A percentile compares a stretch with the other conserved stretches of the same genome.
Conservation (phyloP, 30 jellyfish, hydroid and myxozoan genomes). For the Hydractinia symbiolongicarpus region DNA sequence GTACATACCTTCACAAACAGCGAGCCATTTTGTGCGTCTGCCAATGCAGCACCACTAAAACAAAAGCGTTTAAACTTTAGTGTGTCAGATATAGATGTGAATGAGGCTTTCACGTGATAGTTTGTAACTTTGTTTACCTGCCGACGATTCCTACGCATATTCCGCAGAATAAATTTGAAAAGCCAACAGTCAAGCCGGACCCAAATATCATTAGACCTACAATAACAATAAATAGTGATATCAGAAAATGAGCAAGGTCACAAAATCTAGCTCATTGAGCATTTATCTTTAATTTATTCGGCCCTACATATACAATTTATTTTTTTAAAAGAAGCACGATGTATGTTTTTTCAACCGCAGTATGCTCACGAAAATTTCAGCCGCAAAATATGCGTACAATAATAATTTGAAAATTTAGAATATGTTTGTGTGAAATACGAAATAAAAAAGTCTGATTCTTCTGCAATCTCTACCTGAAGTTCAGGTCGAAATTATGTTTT, state of each 20-base stretch:
- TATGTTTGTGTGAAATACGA: no score
- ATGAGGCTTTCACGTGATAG: neutral
- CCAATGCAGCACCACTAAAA: slow-evolving; percentile 99
- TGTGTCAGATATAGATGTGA: neutral
- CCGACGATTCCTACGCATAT: slow-evolving; percentile 98
- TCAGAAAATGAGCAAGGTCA: neutral
- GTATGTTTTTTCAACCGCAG: no score
- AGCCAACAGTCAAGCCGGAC: slow-evolving; percentile 97
- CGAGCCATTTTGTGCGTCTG: slow-evolving; percentile 98
- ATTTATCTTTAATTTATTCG: no score
- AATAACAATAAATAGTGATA: neutral
- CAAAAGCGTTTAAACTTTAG: neutral
- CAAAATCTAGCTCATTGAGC: no score
- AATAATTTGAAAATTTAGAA: no score
- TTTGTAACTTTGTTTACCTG: slow-evolving; percentile 42
- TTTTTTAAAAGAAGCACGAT: no score
- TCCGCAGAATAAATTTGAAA: slow-evolving; percentile 93
- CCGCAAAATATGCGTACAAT: no score
- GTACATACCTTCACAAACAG: slow-evolving; percentile 86
- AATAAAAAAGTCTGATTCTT: no score
- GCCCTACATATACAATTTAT: no score
- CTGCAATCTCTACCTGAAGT: no score
- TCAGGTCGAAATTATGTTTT: no score
- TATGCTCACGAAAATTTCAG: no score
- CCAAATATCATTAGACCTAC: slow-evolving; percentile 94